Conservation (phyloP, 2,797 vertebrate genomes). For the Orientallactaga sibirica region DNA sequence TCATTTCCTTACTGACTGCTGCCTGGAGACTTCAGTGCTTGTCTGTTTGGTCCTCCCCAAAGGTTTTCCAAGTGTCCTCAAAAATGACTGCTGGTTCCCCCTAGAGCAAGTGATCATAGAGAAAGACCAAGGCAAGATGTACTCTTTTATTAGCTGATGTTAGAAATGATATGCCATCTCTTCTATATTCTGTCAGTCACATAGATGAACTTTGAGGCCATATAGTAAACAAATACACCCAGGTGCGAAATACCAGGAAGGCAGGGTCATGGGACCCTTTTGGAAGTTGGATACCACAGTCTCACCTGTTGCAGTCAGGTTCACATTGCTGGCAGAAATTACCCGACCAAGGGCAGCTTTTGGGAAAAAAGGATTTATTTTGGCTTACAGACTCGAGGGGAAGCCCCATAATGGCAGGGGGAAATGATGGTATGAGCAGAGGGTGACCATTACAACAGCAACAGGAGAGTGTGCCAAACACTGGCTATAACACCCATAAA, state of each 20-base stretch:
- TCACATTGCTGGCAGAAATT: too few relatives aligned
- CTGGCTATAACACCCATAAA: too few relatives aligned
- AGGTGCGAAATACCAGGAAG: not conserved
- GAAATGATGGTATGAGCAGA: too few relatives aligned
- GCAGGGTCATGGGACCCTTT: too few relatives aligned
- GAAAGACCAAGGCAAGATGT: not conserved
- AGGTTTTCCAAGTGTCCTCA: not conserved
- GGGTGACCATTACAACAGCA: too few relatives aligned
- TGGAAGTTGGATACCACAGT: not conserved
- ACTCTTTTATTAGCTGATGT: not conserved
- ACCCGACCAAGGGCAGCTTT: too few relatives aligned
- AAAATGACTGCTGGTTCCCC: not conserved
- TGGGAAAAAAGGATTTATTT: too few relatives aligned
- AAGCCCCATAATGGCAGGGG: too few relatives aligned
- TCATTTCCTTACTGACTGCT: not conserved
- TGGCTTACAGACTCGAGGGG: too few relatives aligned
- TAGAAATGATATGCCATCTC: not conserved
- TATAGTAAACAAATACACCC: not conserved
- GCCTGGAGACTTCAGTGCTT: not conserved
- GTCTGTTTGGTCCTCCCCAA: not conserved
- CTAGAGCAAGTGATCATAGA: slow-evolving; percentile 1
- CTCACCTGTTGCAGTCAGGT: too few relatives aligned
- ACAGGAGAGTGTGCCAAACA: too few relatives aligned
- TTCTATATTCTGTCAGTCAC: not conserved
- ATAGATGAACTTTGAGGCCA: not conserved